Percentiles rank a stretch among this genome's conserved stretches.
Evolutionary conservation across 2,888 invertebrate species (phyloP).

Genomic region (Ochropleura leucogaster): DNA sequence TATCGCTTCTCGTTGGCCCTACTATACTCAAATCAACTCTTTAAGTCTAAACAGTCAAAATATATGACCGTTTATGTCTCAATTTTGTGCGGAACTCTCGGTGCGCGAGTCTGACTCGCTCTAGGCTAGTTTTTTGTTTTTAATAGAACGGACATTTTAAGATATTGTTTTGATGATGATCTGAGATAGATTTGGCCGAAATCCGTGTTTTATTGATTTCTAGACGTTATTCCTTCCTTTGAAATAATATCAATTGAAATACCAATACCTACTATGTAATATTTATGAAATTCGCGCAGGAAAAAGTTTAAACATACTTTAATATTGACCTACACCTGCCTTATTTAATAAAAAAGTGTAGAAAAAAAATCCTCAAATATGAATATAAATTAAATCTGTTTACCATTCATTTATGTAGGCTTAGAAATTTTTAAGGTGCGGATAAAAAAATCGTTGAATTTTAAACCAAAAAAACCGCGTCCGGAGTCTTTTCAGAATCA

Average conservation of each 20-base stretch:
- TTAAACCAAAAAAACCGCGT: constrained; percentile 46
- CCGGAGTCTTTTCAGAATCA: constrained; percentile 44
- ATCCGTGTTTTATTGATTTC: background rate
- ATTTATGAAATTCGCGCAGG: background rate
- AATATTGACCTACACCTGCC: background rate
- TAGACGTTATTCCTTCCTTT: background rate
- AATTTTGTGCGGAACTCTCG: too few species aligned
- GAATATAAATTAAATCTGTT: constrained; percentile 61
- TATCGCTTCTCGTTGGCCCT: too few species aligned
- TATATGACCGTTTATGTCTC: too few species aligned
- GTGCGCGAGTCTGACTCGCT: too few species aligned
- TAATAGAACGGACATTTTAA: background rate
- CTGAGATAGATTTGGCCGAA: background rate
- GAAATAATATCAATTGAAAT: background rate
- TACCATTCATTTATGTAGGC: constrained; percentile 64
- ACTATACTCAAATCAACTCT: too few species aligned
- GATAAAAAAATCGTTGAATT: constrained; percentile 58
- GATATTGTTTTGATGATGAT: background rate
- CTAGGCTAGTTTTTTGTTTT: too few species aligned
- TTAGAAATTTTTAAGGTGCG: constrained; percentile 28
- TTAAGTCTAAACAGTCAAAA: too few species aligned
- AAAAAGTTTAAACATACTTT: background rate
- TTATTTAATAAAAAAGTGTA: constrained; percentile 29
- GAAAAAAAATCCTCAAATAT: constrained; percentile 26
- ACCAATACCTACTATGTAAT: too few species aligned